These are phyloP conservation scores for Tetropium fuscum DNA, from an alignment of 2,888 invertebrate genomes.

Conservation along the genomic window DNA sequence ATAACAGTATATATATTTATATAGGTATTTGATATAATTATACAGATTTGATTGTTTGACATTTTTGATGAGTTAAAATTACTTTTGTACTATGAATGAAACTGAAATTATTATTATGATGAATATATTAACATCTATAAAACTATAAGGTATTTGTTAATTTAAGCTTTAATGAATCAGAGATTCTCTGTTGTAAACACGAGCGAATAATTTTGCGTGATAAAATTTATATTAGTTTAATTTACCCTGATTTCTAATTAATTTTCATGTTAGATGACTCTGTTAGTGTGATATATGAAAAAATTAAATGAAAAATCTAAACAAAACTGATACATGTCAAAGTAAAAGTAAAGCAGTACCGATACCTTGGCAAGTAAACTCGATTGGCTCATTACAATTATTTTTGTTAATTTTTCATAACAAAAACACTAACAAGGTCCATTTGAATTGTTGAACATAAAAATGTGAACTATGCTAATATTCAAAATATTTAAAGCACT, in stretches of 20 bases:
- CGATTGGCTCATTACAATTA: conserved; percentile 34
- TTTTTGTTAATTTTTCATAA: conserved; percentile 58
- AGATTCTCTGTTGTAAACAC: conserved; percentile 15
- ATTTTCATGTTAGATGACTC: conserved; percentile 34
- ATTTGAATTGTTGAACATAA: conserved; percentile 42
- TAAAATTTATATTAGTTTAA: conserved; percentile 19
- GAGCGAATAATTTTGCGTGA: conserved; percentile 8
- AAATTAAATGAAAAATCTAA: conserved; percentile 21
- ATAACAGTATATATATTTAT: conserved; percentile 37
- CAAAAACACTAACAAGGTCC: conserved; percentile 58
- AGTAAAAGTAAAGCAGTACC: conserved; percentile 32
- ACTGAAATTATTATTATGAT: conserved; percentile 33
- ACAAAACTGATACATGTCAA: conserved; percentile 26
- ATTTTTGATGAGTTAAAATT: conserved; percentile 43
- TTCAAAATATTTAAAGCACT: conserved; percentile 62
- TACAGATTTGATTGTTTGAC: conserved; percentile 46
- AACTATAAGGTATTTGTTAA: conserved; percentile 30
- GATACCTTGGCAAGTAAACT: conserved; percentile 36
- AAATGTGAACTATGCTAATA: conserved; percentile 59
- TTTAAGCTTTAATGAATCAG: conserved; percentile 22
- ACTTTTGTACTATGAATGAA: conserved; percentile 51
- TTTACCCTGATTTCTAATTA: conserved; percentile 36
- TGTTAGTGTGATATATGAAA: conserved; percentile 42
- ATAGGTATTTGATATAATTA: conserved; percentile 34
- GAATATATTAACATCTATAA: conserved; percentile 35